Base-by-base conservation (phyloP, 2,888 invertebrate species). In the Physocephala rufipes region DNA sequence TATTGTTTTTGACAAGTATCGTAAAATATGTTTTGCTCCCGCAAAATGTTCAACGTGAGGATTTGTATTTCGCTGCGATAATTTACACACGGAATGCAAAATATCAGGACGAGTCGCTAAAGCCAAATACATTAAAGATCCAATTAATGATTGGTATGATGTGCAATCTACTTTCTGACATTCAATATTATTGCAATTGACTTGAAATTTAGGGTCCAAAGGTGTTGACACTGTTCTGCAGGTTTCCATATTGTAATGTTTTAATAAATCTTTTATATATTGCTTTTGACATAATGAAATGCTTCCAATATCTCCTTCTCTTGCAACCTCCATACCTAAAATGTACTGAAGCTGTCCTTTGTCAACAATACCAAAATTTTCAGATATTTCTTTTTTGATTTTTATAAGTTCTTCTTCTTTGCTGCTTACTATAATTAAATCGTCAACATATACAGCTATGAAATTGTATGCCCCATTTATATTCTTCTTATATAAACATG, bases 71-170 rank as follows among this genome's bases (percentile, higher is more conserved):
- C 43, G 47, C 51, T 75, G n/a, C n/a, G n/a, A n/a, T n/a, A n/a
- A n/a, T n/a, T n/a, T n/a, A n/a, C n/a, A n/a, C n/a, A n/a, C n/a
- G n/a, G n/a, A n/a, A n/a, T n/a, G n/a, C n/a, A n/a, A n/a, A n/a
- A n/a, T n/a, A n/a, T n/a, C n/a, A n/a, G n/a, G n/a, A n/a, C n/a
- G n/a, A n/a, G n/a, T n/a, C n/a, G n/a, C n/a, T n/a, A n/a, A n/a
- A n/a, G n/a, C n/a, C n/a, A n/a, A n/a, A n/a, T n/a, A n/a, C n/a
- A n/a, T n/a, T n/a, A n/a, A n/a, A n/a, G n/a, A n/a, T 0, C 77
- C 74, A 51, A 76, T 73, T 3, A 76, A 36, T 16, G 71, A 73
- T 65, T 76, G 74, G 30, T 73, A 73, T 19, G 49, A n/a, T n/a
- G 43, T 58, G 36, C 45, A 62, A 61, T 71, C 61, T 2, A 71